phyloP scores from a whole-genome alignment of 2,797 vertebrate species.

The Alca torda region DNA sequence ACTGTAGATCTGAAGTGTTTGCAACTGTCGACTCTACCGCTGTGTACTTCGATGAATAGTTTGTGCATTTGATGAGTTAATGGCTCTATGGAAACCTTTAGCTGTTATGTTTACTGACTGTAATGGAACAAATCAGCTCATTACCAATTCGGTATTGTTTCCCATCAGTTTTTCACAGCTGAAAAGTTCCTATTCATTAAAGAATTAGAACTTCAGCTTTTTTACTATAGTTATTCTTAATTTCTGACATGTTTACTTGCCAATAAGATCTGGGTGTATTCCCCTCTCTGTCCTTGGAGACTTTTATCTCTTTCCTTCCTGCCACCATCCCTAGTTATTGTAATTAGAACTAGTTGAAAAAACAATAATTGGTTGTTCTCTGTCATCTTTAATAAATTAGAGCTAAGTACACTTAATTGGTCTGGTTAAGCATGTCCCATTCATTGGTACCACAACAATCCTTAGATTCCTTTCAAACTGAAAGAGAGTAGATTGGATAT shows the following conservation, averaged over 20 bases:
- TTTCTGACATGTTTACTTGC: not conserved
- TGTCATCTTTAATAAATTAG: not conserved
- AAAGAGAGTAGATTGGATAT: too few relatives aligned
- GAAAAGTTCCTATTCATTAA: not conserved
- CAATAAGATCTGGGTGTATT: not conserved
- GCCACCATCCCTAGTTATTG: too few relatives aligned
- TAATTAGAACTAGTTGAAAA: not conserved
- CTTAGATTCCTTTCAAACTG: not conserved
- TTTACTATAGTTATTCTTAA: not conserved
- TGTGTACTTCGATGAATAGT: not conserved
- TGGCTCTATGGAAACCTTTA: not conserved
- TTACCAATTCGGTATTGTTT: not conserved
- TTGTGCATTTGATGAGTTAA: not conserved
- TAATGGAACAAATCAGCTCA: not conserved
- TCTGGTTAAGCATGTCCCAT: not conserved
- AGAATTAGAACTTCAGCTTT: not conserved
- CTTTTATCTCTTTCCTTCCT: not conserved
- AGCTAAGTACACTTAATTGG: not conserved
- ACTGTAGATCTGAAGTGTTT: not conserved
- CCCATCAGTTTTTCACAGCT: not conserved
- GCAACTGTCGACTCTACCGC: not conserved
- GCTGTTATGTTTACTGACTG: not conserved
- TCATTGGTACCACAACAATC: not conserved
- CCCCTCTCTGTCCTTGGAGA: not conserved
- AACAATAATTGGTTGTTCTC: not conserved